These are phyloP conservation scores for Limosa lapponica DNA, from an alignment of 2,797 vertebrate species.

Conservation along the genomic window DNA sequence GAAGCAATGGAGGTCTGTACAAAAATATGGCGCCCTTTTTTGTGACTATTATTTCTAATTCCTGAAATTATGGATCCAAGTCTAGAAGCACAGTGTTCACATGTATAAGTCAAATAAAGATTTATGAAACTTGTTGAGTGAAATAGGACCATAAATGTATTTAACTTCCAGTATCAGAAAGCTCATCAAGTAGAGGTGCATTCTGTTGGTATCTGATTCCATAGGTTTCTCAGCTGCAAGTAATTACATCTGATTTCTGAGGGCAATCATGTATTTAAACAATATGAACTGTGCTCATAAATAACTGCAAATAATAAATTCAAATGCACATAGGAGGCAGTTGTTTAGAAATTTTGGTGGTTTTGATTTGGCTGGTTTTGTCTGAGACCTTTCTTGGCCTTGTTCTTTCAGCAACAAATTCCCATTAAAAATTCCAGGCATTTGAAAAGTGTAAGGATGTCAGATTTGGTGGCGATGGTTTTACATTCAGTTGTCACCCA, in stretches of 20 bases:
- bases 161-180: neutral
- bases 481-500: neutral
- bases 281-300: neutral
- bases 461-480: neutral
- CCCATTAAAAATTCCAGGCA: neutral
- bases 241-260: neutral
- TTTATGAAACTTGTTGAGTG: neutral
- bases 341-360: neutral
- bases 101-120: neutral
- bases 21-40: neutral
- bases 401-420: neutral
- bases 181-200: neutral
- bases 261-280: neutral
- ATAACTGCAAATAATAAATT: neutral
- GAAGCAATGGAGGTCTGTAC: neutral
- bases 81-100: neutral
- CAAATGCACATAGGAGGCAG: neutral
- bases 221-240: neutral
- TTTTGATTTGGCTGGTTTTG: neutral
- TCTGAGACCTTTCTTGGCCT: neutral
- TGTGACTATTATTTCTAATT: neutral
- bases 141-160: neutral
- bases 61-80: neutral
- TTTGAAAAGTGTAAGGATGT: neutral
- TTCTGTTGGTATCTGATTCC: neutral